phyloP scores from a whole-genome alignment of 2,888 invertebrate genomes.

The Herminia tarsipennalis region DNA sequence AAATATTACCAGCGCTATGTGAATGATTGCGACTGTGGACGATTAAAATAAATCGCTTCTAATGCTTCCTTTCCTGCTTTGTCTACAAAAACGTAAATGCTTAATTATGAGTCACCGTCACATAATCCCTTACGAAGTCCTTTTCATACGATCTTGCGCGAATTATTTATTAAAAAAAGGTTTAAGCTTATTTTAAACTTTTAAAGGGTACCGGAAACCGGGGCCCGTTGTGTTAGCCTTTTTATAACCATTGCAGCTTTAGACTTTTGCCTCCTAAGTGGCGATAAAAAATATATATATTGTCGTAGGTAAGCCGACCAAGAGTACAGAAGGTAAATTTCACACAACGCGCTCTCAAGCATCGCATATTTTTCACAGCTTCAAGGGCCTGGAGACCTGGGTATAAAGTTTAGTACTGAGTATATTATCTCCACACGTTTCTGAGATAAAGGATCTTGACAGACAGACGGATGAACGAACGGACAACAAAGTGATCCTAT shows the following conservation, averaged over 20 bases:
- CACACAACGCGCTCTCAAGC: too few species aligned
- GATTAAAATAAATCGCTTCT: slow-evolving; percentile 1
- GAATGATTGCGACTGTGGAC: not conserved
- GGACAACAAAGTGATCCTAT: too few species aligned
- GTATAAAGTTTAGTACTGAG: too few species aligned
- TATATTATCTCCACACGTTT: too few species aligned
- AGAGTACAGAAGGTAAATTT: too few species aligned
- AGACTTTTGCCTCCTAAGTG: slow-evolving; percentile 11
- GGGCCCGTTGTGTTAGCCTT: slow-evolving; percentile 37
- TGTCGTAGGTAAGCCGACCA: too few species aligned
- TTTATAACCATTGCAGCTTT: slow-evolving; percentile 24
- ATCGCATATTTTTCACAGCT: too few species aligned
- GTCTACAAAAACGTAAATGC: slow-evolving; percentile 10
- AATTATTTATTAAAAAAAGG: slow-evolving; percentile 42
- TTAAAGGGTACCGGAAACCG: slow-evolving; percentile 53
- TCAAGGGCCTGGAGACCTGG: too few species aligned
- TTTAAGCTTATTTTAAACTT: slow-evolving; percentile 45
- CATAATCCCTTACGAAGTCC: slow-evolving; percentile 36
- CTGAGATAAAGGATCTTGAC: too few species aligned
- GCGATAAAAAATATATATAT: slow-evolving; percentile 21
- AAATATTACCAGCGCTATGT: too few species aligned
- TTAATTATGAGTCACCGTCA: slow-evolving; percentile 37
- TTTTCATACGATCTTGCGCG: slow-evolving; percentile 36
- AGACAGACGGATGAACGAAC: too few species aligned
- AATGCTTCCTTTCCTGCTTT: slow-evolving; percentile 22